Evolutionary conservation across 2,888 invertebrate genomes (phyloP), one percentile per base, ranked within the genome.

Genomic region (Limenitis camilla): DNA sequence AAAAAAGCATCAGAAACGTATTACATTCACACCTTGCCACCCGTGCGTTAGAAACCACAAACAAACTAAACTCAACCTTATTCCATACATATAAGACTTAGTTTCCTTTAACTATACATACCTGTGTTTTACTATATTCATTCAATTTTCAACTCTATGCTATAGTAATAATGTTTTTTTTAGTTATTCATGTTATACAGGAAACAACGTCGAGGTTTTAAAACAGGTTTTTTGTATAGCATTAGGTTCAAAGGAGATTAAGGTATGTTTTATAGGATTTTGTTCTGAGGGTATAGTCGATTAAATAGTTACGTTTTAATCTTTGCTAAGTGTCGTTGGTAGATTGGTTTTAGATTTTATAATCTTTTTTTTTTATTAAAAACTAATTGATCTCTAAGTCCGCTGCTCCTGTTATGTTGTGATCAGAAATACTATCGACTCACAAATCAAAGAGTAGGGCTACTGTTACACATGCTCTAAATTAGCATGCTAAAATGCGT

Each of bases 1-100:
- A 86, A 83, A 86, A 84, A 78, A 71, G 68, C 84, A 81, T 86
- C 84, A 85, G 68, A 81, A 84, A 81, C 76, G 70, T 81, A 85
- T 86, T 86, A 85, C 68, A 72, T 69, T 66, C 72, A 78, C 77
- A 75, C 79, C 74, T 72, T 71, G 60, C 79, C 79, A 76, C 80
- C 79, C 67, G 64, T 57, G 61, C 58, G 60, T 56, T 58, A 55
- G 53, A 45, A 40, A 35, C 27, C 6, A 33, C 31, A 19, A 5
- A 36, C 45, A 53, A 50, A 6, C 44, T 8, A 63, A 55, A 62
- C 53, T 54, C 31, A 52, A 62, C 65, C 55, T 50, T 62, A 64
- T 52, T n/a, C 5, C 3, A 31, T 32, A 0, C 5, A 6, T 3
- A 41, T 59, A 64, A 38, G 56, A 62, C 56, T 40, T 19, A 32